Percentiles rank a stretch among this genome's conserved stretches.
Evolutionary conservation across 1,140 invertebrate genomes (phyloP).

Genomic region (Papilio polytes): DNA sequence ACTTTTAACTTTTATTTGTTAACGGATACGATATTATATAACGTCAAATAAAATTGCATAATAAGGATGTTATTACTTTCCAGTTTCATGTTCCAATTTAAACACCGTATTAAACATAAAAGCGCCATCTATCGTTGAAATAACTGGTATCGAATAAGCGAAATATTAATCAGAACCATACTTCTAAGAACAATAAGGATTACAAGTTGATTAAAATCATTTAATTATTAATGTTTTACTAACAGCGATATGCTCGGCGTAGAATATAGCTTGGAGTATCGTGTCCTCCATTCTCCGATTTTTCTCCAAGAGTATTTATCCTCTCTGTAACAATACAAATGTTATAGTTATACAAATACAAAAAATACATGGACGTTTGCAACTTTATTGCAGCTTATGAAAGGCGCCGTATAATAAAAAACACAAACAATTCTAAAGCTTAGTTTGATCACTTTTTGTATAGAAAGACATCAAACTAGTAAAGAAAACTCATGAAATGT

Average conservation of each 20-base stretch:
- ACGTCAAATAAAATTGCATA: background rate
- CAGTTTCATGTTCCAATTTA: background rate
- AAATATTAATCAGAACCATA: background rate
- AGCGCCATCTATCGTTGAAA: background rate
- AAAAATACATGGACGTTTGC: background rate
- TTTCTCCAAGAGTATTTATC: slow-evolving; percentile 58
- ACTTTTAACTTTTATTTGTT: background rate
- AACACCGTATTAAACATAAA: background rate
- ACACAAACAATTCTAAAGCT: too few species aligned
- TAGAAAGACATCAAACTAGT: too few species aligned
- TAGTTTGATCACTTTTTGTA: too few species aligned
- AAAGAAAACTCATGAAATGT: too few species aligned
- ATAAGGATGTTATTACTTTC: background rate
- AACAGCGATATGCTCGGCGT: slow-evolving; percentile 54
- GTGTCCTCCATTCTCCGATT: slow-evolving; percentile 64
- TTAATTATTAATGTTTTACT: too few species aligned
- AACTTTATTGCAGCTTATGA: background rate
- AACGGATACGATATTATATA: slow-evolving; percentile 6
- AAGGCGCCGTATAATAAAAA: background rate
- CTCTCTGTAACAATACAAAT: slow-evolving; percentile 53
- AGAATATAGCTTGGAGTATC: slow-evolving; percentile 69
- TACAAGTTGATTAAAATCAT: background rate
- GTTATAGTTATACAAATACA: slow-evolving; percentile 37
- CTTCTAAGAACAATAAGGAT: background rate
- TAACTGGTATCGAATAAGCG: background rate